Conservation (phyloP, 2,888 invertebrate genomes). For the Ophion ellenae region DNA sequence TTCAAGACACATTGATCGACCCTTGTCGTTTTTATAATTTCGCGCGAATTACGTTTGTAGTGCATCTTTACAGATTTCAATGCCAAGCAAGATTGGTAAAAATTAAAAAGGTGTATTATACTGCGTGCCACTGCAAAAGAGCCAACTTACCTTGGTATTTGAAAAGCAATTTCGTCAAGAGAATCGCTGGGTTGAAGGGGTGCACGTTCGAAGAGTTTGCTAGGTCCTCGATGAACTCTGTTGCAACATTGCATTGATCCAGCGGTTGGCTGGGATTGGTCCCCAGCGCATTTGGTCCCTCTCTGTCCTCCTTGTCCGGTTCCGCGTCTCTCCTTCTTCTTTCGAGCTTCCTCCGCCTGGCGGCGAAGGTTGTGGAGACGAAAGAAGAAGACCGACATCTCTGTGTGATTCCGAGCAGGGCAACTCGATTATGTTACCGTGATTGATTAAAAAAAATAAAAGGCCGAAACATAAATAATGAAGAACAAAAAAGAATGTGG, state of each 20-base stretch:
- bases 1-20: not conserved
- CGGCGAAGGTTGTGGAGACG: slow-evolving; percentile 96
- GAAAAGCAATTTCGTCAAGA: slow-evolving; percentile 95
- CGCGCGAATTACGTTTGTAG: not conserved
- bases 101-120: not conserved
- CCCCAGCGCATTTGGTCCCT: slow-evolving; percentile 79
- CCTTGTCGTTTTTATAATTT: too few relatives aligned
- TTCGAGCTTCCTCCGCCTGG: slow-evolving; percentile 91
- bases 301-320: slow-evolving; percentile 79
- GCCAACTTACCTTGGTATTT: slow-evolving; percentile 93
- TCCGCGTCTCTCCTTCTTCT: slow-evolving; percentile 84
- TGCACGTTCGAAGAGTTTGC: slow-evolving; percentile 92
- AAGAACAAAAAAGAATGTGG: not conserved
- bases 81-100: not conserved
- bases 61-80: not conserved
- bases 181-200: slow-evolving; percentile 94
- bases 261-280: slow-evolving; percentile 82
- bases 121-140: not conserved
- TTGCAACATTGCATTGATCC: slow-evolving; percentile 84
- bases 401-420: slow-evolving; percentile 78
- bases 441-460: not conserved
- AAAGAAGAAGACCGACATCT: slow-evolving; percentile 98
- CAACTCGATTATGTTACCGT: slow-evolving; percentile 46
- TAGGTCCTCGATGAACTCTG: slow-evolving; percentile 87
- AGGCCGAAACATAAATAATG: not conserved